These are phyloP conservation scores for Gallinago jamesoni DNA, from an alignment of 2,113 vertebrate species.

Conservation along the genomic window DNA sequence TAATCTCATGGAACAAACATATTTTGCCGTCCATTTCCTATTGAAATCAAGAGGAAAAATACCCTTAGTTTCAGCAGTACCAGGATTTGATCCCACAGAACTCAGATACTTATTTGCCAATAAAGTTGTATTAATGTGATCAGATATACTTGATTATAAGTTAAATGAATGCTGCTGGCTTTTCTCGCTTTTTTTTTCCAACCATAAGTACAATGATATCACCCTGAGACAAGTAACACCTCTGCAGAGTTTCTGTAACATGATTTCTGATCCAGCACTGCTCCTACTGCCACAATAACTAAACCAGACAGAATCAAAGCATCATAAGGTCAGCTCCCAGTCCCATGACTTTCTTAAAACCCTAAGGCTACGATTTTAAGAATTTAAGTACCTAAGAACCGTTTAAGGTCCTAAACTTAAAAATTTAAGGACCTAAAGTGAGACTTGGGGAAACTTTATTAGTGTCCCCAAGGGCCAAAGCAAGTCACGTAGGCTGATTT, in stretches of 20 bases:
- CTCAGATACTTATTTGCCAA: not conserved
- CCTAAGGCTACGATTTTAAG: not conserved
- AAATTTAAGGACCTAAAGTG: not conserved
- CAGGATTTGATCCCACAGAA: not conserved
- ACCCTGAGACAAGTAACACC: not conserved
- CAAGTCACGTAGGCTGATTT: not conserved
- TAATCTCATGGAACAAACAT: not conserved
- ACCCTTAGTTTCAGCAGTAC: not conserved
- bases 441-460: not conserved
- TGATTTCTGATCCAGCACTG: not conserved
- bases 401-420: not conserved
- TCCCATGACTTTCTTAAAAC: not conserved
- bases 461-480: not conserved
- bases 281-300: not conserved
- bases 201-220: not conserved
- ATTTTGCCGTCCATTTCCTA: not conserved
- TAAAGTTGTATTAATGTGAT: not conserved
- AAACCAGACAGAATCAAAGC: not conserved
- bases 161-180: not conserved
- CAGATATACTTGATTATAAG: not conserved
- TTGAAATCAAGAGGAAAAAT: not conserved
- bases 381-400: not conserved
- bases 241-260: not conserved
- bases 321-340: not conserved
- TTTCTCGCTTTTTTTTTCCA: not conserved